phyloP scores from a whole-genome alignment of 2,797 vertebrate species.

The Pygocentrus nattereri region DNA sequence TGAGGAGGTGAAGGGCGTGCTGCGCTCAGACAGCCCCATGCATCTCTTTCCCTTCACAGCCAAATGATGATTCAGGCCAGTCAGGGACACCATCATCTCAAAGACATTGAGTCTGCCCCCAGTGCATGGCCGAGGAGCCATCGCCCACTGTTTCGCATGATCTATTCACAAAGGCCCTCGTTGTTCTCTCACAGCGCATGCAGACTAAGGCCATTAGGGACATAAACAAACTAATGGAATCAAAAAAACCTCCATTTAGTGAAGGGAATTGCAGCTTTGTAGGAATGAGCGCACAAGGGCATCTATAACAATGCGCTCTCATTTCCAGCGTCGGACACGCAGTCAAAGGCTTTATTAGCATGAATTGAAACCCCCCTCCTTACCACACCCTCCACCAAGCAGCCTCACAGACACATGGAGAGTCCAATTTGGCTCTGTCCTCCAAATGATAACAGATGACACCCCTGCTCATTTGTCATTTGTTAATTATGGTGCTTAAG shows the following conservation, averaged over 20 bases:
- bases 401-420: not conserved
- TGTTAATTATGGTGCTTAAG: constrained; percentile 34
- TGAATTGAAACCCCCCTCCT: constrained; percentile 31
- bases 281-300: constrained; percentile 10
- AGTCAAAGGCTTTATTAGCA: constrained; percentile 62
- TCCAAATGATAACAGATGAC: constrained; percentile 48
- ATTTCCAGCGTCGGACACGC: constrained; percentile 45
- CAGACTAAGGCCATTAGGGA: constrained; percentile 27
- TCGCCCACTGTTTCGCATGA: constrained; percentile 36
- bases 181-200: constrained; percentile 58
- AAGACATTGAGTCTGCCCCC: constrained; percentile 15
- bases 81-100: constrained; percentile 33
- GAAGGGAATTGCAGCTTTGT: constrained; percentile 33
- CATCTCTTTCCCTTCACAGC: not conserved
- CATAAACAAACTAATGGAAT: constrained; percentile 47
- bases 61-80: not conserved
- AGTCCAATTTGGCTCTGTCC: constrained; percentile 45
- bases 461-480: constrained; percentile 31
- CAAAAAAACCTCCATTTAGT: constrained; percentile 22
- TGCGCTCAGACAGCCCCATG: not conserved
- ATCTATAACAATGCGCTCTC: constrained; percentile 51
- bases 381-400: not conserved
- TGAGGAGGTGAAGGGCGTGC: not conserved
- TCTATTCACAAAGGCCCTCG: constrained; percentile 46
- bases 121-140: constrained; percentile 60